Percentiles rank a stretch among this genome's conserved stretches.
Conservation (phyloP, 2,797 vertebrate species). For the Onychomys arenicola region DNA sequence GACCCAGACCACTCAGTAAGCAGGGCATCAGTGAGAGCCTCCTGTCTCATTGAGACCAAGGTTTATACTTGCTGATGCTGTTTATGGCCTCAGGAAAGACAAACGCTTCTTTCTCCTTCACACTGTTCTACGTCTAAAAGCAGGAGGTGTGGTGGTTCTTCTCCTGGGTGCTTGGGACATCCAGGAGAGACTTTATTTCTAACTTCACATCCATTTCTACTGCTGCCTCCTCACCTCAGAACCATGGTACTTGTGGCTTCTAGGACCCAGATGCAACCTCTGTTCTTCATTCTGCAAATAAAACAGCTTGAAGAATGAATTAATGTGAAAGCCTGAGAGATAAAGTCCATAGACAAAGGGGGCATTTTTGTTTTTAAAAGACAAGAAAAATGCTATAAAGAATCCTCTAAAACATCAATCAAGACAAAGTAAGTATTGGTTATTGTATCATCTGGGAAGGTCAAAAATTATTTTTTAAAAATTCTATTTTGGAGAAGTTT, state of each 20-base stretch:
- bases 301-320: slow-evolving; percentile 38
- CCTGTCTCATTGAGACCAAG: neutral
- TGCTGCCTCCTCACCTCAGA: neutral
- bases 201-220: neutral
- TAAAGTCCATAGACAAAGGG: slow-evolving; percentile 1
- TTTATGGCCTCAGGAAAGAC: slow-evolving; percentile 22
- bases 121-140: neutral
- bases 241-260: neutral
- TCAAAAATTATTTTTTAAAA: slow-evolving; percentile 68
- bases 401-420: slow-evolving; percentile 41
- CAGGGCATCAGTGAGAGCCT: neutral
- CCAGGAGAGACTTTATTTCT: slow-evolving; percentile 12
- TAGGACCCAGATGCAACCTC: neutral
- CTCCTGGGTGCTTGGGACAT: neutral
- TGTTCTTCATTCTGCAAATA: slow-evolving; percentile 27
- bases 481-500: neutral
- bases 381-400: neutral
- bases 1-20: slow-evolving; percentile 34
- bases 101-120: neutral
- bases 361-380: slow-evolving; percentile 55
- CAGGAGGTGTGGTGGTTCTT: neutral
- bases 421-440: slow-evolving; percentile 20
- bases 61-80: slow-evolving; percentile 49
- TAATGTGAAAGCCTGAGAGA: slow-evolving; percentile 1
- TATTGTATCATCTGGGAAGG: slow-evolving; percentile 17